Conservation (phyloP, 2,113 vertebrate species). For the Ifrita kowaldi region DNA sequence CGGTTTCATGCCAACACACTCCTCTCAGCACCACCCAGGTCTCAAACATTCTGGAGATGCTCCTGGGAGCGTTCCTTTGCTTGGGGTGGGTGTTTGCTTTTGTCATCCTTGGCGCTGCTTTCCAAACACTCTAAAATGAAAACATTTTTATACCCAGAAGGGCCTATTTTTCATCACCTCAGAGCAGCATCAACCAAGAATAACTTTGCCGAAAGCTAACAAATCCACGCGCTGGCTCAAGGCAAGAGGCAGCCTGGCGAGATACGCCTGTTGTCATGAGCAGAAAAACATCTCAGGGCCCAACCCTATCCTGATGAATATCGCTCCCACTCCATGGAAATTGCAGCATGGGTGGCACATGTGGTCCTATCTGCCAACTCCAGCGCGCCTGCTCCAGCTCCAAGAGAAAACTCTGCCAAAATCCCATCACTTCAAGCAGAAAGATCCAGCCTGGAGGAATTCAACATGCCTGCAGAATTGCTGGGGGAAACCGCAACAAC, state of each 20-base stretch:
- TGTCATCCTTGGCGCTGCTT: not conserved
- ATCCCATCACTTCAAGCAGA: not conserved
- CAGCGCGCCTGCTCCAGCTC: not conserved
- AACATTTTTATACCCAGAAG: not conserved
- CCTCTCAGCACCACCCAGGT: not conserved
- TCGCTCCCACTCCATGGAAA: not conserved
- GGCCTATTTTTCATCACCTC: not conserved
- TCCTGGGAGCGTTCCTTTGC: not conserved
- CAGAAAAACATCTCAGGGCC: not conserved
- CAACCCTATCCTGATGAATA: rapidly evolving
- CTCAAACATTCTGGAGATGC: not conserved
- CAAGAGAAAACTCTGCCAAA: not conserved
- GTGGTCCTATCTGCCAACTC: not conserved
- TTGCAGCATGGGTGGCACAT: not conserved
- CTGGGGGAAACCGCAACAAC: not conserved
- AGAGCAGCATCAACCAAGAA: not conserved
- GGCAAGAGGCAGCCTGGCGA: not conserved
- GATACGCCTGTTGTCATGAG: rapidly evolving
- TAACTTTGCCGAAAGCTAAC: not conserved
- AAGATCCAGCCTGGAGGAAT: not conserved
- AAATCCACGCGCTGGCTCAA: not conserved
- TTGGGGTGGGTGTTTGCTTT: not conserved
- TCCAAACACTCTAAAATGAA: not conserved
- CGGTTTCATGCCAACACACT: not conserved
- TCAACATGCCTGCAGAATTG: not conserved